Conservation (phyloP, 2,888 invertebrate genomes). For the Yponomeuta sedellus region DNA sequence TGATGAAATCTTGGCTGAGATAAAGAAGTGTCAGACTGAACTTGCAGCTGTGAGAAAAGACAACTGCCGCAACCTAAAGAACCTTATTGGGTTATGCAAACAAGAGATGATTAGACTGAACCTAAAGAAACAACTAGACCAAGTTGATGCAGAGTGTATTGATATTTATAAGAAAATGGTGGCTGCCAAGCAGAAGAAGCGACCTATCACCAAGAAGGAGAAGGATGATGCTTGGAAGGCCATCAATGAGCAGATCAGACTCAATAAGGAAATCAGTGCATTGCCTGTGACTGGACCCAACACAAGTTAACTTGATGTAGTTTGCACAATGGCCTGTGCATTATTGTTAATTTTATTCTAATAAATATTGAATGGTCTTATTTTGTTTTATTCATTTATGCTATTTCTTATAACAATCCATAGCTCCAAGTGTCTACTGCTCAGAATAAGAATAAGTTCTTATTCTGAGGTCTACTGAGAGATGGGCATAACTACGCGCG, state of each 20-base stretch:
- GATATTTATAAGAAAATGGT: slow-evolving; percentile 91
- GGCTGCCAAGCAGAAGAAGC: slow-evolving; percentile 87
- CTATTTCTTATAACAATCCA: too few relatives aligned
- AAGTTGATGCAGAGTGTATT: slow-evolving; percentile 84
- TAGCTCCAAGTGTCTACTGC: too few relatives aligned
- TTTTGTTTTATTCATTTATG: neutral
- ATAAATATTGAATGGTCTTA: neutral
- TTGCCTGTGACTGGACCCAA: slow-evolving; percentile 69
- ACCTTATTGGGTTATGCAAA: slow-evolving; percentile 82
- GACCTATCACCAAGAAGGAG: slow-evolving; percentile 86
- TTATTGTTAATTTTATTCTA: neutral
- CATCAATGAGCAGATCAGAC: slow-evolving; percentile 80
- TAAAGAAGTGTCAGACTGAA: slow-evolving; percentile 91
- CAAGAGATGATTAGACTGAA: slow-evolving; percentile 88
- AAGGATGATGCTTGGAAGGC: slow-evolving; percentile 86
- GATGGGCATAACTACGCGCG: too few relatives aligned
- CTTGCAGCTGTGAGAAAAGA: slow-evolving; percentile 85
- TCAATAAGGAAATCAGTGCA: slow-evolving; percentile 70
- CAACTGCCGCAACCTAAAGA: slow-evolving; percentile 84
- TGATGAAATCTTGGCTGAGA: slow-evolving; percentile 92
- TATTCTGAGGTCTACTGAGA: too few relatives aligned
- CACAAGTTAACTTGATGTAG: slow-evolving; percentile 42
- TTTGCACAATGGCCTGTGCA: neutral
- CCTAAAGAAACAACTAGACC: slow-evolving; percentile 83
- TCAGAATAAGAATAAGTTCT: too few relatives aligned